Conservation (phyloP, 2,888 invertebrate species). For the Andrena fulva region DNA sequence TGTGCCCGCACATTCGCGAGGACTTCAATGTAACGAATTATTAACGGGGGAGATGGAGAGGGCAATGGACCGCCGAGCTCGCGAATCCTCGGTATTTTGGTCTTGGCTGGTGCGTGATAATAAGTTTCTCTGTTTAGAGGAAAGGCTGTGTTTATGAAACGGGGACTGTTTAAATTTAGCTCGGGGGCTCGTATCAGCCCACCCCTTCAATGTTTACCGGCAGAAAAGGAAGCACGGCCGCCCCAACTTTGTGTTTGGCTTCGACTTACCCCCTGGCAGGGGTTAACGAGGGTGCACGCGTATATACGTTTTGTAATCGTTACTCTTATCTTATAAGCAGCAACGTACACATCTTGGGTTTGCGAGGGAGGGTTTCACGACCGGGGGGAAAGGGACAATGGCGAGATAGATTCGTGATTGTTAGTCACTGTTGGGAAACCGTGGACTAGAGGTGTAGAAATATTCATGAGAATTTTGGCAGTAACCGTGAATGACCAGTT, state of each 20-base stretch:
- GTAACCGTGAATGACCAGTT: too few relatives aligned
- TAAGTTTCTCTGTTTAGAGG: constrained; percentile 9
- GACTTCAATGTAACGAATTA: too few relatives aligned
- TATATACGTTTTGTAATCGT: background rate
- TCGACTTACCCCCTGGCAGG: constrained; percentile 7
- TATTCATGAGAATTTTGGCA: too few relatives aligned
- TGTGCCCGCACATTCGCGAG: too few relatives aligned
- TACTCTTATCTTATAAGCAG: constrained; percentile 10
- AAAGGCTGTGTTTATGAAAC: background rate
- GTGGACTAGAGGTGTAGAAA: too few relatives aligned
- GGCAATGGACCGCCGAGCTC: too few relatives aligned
- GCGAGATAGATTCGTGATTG: background rate
- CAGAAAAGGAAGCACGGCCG: constrained; percentile 10
- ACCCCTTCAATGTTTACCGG: constrained; percentile 3
- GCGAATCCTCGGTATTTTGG: too few relatives aligned
- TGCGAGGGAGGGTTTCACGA: background rate
- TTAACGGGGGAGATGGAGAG: too few relatives aligned
- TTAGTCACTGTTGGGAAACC: too few relatives aligned
- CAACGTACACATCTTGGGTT: background rate
- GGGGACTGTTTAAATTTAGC: constrained; percentile 8
- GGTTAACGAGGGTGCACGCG: constrained; percentile 5
- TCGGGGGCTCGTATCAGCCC: background rate
- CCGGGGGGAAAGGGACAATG: background rate
- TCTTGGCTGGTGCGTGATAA: background rate
- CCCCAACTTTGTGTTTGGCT: constrained; percentile 16